Conservation (phyloP, 92 coral and sea anemone species). For the Zoanthus sansibaricus region DNA sequence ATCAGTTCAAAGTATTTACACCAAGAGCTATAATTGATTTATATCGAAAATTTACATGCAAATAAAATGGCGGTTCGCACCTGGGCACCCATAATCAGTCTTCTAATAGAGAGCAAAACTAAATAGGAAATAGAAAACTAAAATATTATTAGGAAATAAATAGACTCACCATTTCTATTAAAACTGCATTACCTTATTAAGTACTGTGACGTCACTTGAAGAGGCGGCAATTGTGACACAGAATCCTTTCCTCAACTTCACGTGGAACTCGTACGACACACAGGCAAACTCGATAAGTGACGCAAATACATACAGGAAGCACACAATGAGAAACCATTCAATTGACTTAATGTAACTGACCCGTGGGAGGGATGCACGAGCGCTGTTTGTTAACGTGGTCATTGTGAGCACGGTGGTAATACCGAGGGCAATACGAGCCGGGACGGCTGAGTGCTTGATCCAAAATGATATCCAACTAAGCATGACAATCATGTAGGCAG, state of each 20-base stretch:
- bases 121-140: too few species aligned
- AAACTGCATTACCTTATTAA: not conserved
- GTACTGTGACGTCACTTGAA: not conserved
- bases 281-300: constrained; percentile 93
- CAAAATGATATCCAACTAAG: constrained; percentile 99
- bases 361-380: constrained; percentile 94
- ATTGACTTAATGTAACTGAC: constrained; percentile 93
- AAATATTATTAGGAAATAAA: too few species aligned
- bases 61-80: too few species aligned
- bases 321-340: constrained; percentile 95
- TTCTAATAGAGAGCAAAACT: too few species aligned
- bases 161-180: too few species aligned
- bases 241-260: constrained; percentile 65
- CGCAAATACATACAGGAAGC: constrained; percentile 93
- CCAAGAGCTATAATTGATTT: too few species aligned
- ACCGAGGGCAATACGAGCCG: constrained; percentile 96
- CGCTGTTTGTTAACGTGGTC: constrained; percentile 96
- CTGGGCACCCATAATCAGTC: too few species aligned
- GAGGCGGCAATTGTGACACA: constrained; percentile 54
- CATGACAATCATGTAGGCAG: constrained; percentile 94
- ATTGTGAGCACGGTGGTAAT: constrained; percentile 96
- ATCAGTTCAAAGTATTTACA: too few species aligned
- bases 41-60: too few species aligned
- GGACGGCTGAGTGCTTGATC: constrained; percentile 92
- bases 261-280: constrained; percentile 83